phyloP scores from a whole-genome alignment of 2,113 vertebrate species.

The Jacana jacana region DNA sequence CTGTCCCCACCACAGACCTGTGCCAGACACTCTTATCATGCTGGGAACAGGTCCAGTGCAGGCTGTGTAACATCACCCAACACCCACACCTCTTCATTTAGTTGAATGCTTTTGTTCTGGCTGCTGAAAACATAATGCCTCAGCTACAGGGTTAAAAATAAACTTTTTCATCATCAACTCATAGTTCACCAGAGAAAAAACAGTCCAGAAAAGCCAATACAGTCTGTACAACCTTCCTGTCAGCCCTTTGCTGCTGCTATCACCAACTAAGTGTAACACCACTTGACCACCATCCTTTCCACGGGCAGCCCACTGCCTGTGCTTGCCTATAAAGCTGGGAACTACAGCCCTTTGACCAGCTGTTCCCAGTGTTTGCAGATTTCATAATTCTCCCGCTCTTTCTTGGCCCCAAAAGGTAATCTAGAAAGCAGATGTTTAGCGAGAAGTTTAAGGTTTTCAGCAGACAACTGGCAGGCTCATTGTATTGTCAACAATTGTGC shows the following conservation, averaged over 20 bases:
- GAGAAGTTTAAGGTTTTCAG: neutral
- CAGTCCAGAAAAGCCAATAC: neutral
- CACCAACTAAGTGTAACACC: neutral
- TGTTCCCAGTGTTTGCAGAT: neutral
- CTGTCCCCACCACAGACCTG: neutral
- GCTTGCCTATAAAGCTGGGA: neutral
- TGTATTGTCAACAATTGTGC: neutral
- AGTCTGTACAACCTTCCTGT: neutral
- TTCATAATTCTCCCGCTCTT: neutral
- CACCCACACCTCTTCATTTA: neutral
- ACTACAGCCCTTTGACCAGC: neutral
- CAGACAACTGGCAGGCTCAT: neutral
- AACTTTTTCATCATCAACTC: neutral
- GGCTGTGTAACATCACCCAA: neutral
- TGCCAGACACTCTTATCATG: neutral
- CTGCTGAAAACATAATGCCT: neutral
- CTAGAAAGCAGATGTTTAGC: neutral
- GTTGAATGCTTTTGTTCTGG: neutral
- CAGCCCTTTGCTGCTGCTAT: neutral
- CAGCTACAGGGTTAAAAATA: constrained; percentile 23
- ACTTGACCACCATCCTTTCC: neutral
- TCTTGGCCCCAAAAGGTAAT: neutral
- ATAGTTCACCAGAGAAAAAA: neutral
- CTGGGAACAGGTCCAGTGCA: neutral
- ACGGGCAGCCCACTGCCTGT: neutral